phyloP scores from a whole-genome alignment of 2,797 vertebrate species.

The Lepilemur septentrionalis region DNA sequence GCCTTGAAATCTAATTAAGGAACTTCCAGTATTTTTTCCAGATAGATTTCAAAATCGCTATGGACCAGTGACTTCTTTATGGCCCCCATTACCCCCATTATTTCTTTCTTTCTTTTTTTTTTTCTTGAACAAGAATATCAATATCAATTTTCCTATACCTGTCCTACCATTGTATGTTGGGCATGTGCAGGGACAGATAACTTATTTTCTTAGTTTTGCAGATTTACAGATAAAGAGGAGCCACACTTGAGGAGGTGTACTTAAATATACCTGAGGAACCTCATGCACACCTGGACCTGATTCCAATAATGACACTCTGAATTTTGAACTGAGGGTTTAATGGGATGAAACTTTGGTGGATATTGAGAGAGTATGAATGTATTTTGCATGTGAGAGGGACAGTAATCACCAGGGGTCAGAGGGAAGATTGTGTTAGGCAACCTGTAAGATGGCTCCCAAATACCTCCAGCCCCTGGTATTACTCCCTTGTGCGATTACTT shows the following conservation, averaged over 20 bases:
- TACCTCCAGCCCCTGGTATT: not conserved
- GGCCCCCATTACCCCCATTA: not conserved
- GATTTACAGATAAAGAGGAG: not conserved
- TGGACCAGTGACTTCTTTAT: not conserved
- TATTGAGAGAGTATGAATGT: not conserved
- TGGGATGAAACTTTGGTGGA: not conserved
- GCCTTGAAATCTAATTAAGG: not conserved
- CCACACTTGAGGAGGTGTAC: not conserved
- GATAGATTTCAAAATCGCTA: constrained; percentile 14
- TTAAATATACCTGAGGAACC: not conserved
- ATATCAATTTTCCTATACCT: not conserved
- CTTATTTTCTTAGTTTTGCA: not conserved
- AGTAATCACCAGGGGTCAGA: not conserved
- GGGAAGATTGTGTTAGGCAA: not conserved
- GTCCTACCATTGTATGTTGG: not conserved
- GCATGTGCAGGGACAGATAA: not conserved
- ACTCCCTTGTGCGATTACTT: not conserved
- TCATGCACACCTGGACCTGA: not conserved
- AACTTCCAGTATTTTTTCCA: not conserved
- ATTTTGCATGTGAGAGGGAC: not conserved
- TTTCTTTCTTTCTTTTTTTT: not conserved
- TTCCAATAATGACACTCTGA: not conserved
- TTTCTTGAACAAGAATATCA: not conserved
- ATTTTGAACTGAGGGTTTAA: not conserved
- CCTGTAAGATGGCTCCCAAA: not conserved